Conservation (phyloP, 2,888 invertebrate genomes). For the Leptopilina syphax region DNA sequence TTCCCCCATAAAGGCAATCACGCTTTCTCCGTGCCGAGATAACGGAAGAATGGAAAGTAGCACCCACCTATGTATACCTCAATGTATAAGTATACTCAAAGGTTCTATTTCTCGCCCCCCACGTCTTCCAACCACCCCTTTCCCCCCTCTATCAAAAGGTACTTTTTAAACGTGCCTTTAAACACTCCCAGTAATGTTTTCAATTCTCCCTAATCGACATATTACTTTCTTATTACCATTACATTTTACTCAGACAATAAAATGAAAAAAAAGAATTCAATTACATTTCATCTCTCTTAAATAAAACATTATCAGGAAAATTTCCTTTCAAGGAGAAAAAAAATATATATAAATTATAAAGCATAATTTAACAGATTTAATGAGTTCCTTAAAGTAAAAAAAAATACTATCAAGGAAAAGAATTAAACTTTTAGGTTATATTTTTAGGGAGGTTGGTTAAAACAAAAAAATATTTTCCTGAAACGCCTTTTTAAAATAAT, state of each 20-base stretch:
- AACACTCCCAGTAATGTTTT: constrained; percentile 41
- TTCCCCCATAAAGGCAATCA: constrained; percentile 77
- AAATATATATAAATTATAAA: background rate
- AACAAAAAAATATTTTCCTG: too few relatives aligned
- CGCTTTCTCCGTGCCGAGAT: constrained; percentile 75
- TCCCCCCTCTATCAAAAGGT: background rate
- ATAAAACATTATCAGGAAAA: background rate
- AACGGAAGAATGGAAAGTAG: constrained; percentile 72
- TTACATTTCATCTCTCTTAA: constrained; percentile 14
- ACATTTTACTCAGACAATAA: constrained; percentile 7
- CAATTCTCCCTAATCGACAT: constrained; percentile 36
- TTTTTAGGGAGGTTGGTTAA: too few relatives aligned
- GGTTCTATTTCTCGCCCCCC: constrained; percentile 62
- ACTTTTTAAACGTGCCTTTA: constrained; percentile 27
- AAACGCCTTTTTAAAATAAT: too few relatives aligned
- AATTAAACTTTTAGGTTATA: too few relatives aligned
- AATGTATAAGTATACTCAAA: constrained; percentile 65
- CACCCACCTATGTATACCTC: constrained; percentile 76
- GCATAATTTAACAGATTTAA: background rate
- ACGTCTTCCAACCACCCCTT: constrained; percentile 39
- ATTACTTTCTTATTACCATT: constrained; percentile 26
- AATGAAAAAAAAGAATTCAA: background rate
- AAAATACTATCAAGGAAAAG: too few relatives aligned
- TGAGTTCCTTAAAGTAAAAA: background rate
- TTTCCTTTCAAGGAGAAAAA: background rate